Evolutionary conservation across 2,797 vertebrate genomes (phyloP), one percentile per base, ranked within the genome.

Genomic region (Oophaga sylvatica): DNA sequence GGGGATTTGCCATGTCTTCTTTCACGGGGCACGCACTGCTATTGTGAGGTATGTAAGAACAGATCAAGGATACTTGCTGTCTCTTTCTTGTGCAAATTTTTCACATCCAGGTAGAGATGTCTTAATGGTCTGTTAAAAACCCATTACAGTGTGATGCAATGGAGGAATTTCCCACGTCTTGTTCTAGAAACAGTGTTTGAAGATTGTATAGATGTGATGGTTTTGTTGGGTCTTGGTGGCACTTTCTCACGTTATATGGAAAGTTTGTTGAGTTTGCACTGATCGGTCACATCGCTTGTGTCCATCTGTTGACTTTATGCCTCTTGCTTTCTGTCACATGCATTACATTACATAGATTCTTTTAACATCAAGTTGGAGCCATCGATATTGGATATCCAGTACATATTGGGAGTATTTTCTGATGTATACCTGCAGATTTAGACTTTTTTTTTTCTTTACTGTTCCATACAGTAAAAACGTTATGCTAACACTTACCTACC

Each of bases 111-210:
- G 75, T 48, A 85, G 59, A 85, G 73, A 76, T 77, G 7, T 29
- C 59, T 65, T 78, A 77, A 65, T 85, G 83, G 83, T 85, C 83
- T 85, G 71, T 77, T 85, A 62, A 78, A 85, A 78, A 84, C 16
- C 68, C 82, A 84, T 75, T 84, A 76, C 45, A 62, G 82, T 57
- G 60, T 84, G 70, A 76, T 41, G 71, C n/a, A 62, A 59, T n/a
- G 31, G n/a, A 35, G 70, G 82, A 84, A 84, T 59, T 84, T 84
- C 82, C 82, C 70, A 75, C 41, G 57, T 75, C 62, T 71, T 16
- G 41, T 56, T 73, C 68, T 59, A 56, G 48, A 83, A 83, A 73
- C 26, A 60, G 11, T 53, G 57, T 80, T 80, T 80, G 78, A 83
- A 73, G 68, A 3, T 71, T 84, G 26, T 16, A 73, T 59, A 45